Conservation (phyloP, 2,113 vertebrate genomes). For the Picathartes gymnocephalus region DNA sequence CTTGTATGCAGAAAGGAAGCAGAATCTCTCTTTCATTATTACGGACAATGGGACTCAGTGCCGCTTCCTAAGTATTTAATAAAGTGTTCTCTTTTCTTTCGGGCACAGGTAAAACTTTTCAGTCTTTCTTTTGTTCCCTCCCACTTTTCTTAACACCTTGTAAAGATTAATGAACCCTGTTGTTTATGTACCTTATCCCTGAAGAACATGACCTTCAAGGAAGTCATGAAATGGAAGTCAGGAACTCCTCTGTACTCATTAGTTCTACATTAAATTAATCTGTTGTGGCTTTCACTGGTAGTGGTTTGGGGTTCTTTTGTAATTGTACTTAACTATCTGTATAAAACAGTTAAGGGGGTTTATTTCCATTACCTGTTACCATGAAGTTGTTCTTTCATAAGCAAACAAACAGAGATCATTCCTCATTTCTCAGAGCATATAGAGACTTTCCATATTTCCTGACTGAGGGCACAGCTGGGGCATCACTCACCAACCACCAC, state of each 20-base stretch:
- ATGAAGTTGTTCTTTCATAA: not conserved
- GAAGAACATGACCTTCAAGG: not conserved
- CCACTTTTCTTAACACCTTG: not conserved
- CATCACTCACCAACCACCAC: not conserved
- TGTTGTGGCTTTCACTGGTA: not conserved
- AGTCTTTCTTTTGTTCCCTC: not conserved
- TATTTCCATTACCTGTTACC: not conserved
- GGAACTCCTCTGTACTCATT: conserved; percentile 2
- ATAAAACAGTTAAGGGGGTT: not conserved
- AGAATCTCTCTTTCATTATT: not conserved
- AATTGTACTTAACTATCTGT: not conserved
- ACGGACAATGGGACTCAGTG: not conserved
- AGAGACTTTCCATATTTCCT: not conserved
- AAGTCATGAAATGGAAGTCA: not conserved
- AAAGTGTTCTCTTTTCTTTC: not conserved
- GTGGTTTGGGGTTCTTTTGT: not conserved
- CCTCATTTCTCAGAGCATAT: not conserved
- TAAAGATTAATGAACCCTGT: not conserved
- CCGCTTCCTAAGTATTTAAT: not conserved
- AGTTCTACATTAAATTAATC: not conserved
- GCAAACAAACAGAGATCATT: not conserved
- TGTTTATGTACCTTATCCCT: not conserved
- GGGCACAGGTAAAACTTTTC: not conserved
- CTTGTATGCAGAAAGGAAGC: not conserved
- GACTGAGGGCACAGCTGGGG: not conserved